phyloP scores from a whole-genome alignment of 2,797 vertebrate genomes.

The Cyprinella venusta region DNA sequence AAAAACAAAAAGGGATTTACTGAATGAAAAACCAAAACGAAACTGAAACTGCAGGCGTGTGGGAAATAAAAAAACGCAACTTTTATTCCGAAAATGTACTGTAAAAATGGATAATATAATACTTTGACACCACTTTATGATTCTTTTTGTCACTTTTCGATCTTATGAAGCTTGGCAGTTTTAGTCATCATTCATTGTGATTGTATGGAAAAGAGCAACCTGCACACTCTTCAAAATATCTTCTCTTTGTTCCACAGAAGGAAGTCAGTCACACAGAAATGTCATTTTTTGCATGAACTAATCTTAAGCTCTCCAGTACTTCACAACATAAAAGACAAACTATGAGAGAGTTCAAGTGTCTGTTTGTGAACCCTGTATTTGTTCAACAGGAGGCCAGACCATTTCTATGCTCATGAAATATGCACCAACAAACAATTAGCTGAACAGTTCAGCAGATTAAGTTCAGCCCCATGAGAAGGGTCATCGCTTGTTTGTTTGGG shows the following conservation, averaged over 20 bases:
- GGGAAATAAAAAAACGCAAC: not conserved
- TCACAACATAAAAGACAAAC: not conserved
- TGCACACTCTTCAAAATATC: too few relatives aligned
- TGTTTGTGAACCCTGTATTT: not conserved
- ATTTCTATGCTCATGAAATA: conserved; percentile 79
- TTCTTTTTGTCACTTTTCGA: not conserved
- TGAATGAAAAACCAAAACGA: not conserved
- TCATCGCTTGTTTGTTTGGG: conserved; percentile 5
- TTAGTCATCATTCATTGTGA: not conserved
- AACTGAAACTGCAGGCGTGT: not conserved
- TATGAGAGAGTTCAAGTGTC: not conserved
- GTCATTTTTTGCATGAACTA: not conserved
- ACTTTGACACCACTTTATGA: not conserved
- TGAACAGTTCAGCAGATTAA: conserved; percentile 54
- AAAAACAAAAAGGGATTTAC: not conserved
- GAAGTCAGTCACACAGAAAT: not conserved
- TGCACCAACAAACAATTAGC: conserved; percentile 74
- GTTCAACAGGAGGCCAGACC: conserved; percentile 59
- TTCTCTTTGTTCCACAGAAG: not conserved
- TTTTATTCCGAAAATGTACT: not conserved
- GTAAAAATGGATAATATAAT: not conserved
- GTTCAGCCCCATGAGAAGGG: conserved; percentile 42
- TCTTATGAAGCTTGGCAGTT: not conserved
- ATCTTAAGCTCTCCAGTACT: not conserved
- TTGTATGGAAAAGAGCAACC: not conserved